phyloP scores from a whole-genome alignment of 2,888 invertebrate species.

The Alcis repandata region DNA sequence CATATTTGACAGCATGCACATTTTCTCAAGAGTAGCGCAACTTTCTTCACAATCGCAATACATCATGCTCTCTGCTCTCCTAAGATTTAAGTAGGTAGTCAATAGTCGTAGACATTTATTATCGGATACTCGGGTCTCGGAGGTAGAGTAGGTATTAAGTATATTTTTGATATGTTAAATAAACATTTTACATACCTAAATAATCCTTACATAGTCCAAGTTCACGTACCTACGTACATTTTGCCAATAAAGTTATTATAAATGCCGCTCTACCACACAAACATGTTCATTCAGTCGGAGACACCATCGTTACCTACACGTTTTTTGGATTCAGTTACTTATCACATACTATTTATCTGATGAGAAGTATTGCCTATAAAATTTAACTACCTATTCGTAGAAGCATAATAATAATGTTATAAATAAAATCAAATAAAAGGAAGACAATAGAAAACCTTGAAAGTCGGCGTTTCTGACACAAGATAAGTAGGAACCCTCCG shows the following conservation, averaged over 20 bases:
- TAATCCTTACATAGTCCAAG: background rate
- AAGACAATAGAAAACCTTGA: conserved; percentile 43
- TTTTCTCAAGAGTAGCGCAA: background rate
- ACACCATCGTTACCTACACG: conserved; percentile 30
- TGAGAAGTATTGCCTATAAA: background rate
- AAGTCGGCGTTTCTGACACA: conserved; percentile 33
- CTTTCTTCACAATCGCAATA: background rate
- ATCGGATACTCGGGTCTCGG: no score
- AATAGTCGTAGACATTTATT: background rate
- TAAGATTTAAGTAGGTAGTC: background rate
- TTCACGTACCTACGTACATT: background rate
- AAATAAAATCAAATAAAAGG: conserved; percentile 2
- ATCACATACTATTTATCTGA: background rate
- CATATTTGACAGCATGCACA: background rate
- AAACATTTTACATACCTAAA: conserved; percentile 10
- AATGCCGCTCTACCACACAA: conserved; percentile 26
- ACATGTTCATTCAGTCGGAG: conserved; percentile 28
- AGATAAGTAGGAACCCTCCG: conserved; percentile 47
- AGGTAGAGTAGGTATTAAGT: background rate
- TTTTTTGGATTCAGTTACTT: conserved; percentile 1
- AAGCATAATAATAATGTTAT: background rate
- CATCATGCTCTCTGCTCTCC: no score
- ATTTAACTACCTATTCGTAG: background rate
- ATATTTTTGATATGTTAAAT: conserved; percentile 17
- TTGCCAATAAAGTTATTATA: conserved; percentile 26